Evolutionary conservation across 2,113 vertebrate species (phyloP), one percentile per base, ranked within the genome.

Genomic region (Erinaceus europaeus): DNA sequence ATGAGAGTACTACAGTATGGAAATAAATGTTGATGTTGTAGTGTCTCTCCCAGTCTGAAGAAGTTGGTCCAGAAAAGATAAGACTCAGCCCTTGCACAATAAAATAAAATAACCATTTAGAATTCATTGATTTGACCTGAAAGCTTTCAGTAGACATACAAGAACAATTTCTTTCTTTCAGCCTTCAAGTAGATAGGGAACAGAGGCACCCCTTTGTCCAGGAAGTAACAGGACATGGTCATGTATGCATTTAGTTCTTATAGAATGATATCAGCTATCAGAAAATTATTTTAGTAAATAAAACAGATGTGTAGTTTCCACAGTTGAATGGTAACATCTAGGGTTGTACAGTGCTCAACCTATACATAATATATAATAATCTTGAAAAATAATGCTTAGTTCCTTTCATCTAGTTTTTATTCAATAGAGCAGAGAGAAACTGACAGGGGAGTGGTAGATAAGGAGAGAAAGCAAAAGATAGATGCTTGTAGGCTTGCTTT

Each of bases 141-240:
- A 32, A 74, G 59, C 29, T 86, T 77, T 64, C 6, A 25, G 17
- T 74, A 32, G 52, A 36, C 25, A 21, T 20, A 83, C 11, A 5
- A 78, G 29, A 32, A 57, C 4, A 79, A 42, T 2, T 77, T 2
- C 13, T 73, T 57, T 32, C 5, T 87, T 2, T 52, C 40, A 77
- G 57, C 1, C n/a, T 78, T 88, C 13, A 34, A 44, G 27, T 7
- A 68, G 76, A 86, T 78, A 40, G 46, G 25, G 62, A 65, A 77
- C 59, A 69, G 0, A 2, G 57, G 2, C 11, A 23, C 62, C 1
- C 84, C 29, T 13, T 10, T 53, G n/a, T n/a, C n/a, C n/a, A n/a
- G n/a, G n/a, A n/a, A n/a, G n/a, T 57, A 21, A 64, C 25, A 85
- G 61, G 50, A 48, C 57, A 62, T 64, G 27, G 81, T 38, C 67